Conservation (phyloP, 2,113 vertebrate genomes). For the Ivindomyrus marchei region DNA sequence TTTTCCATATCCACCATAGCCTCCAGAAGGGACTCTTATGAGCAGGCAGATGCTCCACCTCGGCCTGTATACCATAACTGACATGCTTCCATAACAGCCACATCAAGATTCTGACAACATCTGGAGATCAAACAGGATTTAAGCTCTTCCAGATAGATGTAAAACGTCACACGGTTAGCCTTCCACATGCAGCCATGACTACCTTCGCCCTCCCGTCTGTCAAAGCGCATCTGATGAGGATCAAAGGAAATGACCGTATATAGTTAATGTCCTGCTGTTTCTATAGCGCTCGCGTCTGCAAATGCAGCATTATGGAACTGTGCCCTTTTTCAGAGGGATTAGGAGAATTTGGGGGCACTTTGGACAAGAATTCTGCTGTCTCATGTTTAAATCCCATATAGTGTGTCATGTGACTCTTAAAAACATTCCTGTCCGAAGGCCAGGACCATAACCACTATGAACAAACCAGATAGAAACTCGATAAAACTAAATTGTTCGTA, state of each 20-base stretch:
- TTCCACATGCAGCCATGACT: neutral
- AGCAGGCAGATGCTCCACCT: neutral
- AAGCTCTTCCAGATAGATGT: neutral
- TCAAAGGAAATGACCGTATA: neutral
- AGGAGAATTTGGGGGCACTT: neutral
- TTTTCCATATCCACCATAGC: neutral
- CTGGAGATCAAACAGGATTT: neutral
- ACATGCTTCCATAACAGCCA: neutral
- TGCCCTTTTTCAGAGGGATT: neutral
- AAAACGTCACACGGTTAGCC: neutral
- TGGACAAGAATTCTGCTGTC: slow-evolving; percentile 10
- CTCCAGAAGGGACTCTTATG: neutral
- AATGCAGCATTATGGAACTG: neutral
- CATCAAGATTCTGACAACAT: neutral
- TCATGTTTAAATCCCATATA: neutral
- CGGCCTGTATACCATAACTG: neutral
- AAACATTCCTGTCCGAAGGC: neutral
- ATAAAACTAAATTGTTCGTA: neutral
- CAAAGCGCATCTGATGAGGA: neutral
- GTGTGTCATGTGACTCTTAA: neutral
- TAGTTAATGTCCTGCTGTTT: neutral
- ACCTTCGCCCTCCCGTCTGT: neutral
- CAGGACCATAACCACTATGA: neutral
- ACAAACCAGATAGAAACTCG: neutral
- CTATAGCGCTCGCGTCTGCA: neutral